A percentile compares a stretch with the other conserved stretches of the same genome.
phyloP scores from a whole-genome alignment of 53 echinoderm and acorn worm genomes.

The Crossaster papposus region DNA sequence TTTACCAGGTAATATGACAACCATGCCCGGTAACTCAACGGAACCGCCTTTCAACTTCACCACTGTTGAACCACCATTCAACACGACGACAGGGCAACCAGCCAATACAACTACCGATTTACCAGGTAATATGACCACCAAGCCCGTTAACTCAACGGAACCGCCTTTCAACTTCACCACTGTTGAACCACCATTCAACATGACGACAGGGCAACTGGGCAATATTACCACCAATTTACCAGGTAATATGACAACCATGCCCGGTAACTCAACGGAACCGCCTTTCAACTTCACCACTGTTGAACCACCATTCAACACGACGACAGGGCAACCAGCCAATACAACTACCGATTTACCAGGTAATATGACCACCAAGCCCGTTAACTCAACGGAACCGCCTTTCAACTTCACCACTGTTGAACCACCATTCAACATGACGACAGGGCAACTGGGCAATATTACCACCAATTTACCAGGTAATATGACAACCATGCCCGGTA shows the following conservation, averaged over 20 bases:
- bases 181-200: background rate
- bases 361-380: background rate
- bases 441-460: background rate
- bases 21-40: background rate
- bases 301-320: background rate
- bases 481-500: background rate
- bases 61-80: too few relatives aligned
- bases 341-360: background rate
- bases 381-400: background rate
- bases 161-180: background rate
- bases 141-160: background rate
- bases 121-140: slow-evolving; percentile 6
- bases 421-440: background rate
- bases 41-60: background rate
- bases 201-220: background rate
- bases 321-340: background rate
- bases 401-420: too few relatives aligned
- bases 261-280: background rate
- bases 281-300: background rate
- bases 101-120: slow-evolving; percentile 11
- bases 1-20: background rate
- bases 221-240: background rate
- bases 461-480: background rate
- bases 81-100: background rate
- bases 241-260: background rate